A percentile compares a stretch with the other conserved stretches of the same genome.
These are phyloP conservation scores for Bombylius major DNA, from an alignment of 2,888 invertebrate genomes.

Conservation along the genomic window DNA sequence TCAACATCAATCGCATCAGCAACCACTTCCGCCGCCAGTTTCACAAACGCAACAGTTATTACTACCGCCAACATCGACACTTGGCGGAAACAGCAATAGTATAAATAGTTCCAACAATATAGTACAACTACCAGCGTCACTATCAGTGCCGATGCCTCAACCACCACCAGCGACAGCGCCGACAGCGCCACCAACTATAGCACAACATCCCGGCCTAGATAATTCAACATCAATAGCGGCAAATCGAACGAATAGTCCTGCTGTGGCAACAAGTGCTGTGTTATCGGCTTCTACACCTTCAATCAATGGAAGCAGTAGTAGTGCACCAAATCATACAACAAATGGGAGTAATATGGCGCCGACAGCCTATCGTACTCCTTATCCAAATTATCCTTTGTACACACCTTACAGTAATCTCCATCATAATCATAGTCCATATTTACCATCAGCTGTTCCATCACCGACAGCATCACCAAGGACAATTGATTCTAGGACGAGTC, in stretches of 20 bases:
- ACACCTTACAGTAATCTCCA: conserved; percentile 63
- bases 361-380: conserved; percentile 30
- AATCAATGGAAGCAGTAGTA: conserved; percentile 23
- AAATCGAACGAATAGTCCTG: conserved; percentile 39
- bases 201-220: conserved; percentile 21
- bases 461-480: conserved; percentile 53
- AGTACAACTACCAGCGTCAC: conserved; percentile 38
- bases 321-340: conserved; percentile 18
- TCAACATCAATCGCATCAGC: conserved; percentile 22
- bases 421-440: conserved; percentile 63
- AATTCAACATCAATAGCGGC: conserved; percentile 27
- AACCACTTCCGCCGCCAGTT: conserved; percentile 18
- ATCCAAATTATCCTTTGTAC: conserved; percentile 48
- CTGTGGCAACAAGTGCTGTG: conserved; percentile 21
- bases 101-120: conserved; percentile 24
- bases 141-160: conserved; percentile 23
- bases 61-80: conserved; percentile 20
- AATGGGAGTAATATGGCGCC: conserved; percentile 26
- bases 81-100: conserved; percentile 17
- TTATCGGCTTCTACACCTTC: conserved; percentile 22
- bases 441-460: conserved; percentile 46
- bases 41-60: conserved; percentile 21
- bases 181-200: conserved; percentile 31
- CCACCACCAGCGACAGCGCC: conserved; percentile 26
- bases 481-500: conserved; percentile 37